Evolutionary conservation across 2,888 invertebrate genomes (phyloP).

Genomic region (Clistopyga incitator): DNA sequence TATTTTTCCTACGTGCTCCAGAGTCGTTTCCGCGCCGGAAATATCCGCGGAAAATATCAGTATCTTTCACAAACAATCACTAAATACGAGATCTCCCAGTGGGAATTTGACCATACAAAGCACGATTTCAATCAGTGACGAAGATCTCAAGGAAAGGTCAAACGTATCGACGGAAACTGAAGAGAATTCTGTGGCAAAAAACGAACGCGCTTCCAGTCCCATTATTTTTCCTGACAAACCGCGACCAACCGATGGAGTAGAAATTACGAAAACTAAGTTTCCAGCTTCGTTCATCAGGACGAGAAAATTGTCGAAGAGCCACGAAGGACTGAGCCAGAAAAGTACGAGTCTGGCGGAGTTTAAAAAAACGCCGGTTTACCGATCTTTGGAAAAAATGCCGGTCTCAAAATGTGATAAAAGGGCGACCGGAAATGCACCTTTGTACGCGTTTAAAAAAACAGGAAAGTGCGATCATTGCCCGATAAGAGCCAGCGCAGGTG

Average conservation of each 20-base stretch:
- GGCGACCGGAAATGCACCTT: not conserved
- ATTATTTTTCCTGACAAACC: slow-evolving; percentile 51
- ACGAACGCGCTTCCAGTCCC: slow-evolving; percentile 64
- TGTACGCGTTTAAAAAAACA: slow-evolving; percentile 17
- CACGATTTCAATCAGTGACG: slow-evolving; percentile 73
- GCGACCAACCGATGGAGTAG: not conserved
- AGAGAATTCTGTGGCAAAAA: slow-evolving; percentile 37
- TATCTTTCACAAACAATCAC: slow-evolving; percentile 68
- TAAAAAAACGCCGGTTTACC: slow-evolving; percentile 62
- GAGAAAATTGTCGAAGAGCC: slow-evolving; percentile 72
- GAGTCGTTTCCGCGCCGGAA: slow-evolving; percentile 78
- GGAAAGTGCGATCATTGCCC: slow-evolving; percentile 21
- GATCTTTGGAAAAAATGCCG: slow-evolving; percentile 71
- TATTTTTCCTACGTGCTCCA: slow-evolving; percentile 75
- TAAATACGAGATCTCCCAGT: slow-evolving; percentile 62
- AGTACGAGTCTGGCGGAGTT: slow-evolving; percentile 48
- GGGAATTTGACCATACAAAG: slow-evolving; percentile 72
- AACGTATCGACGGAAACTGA: not conserved
- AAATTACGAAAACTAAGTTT: slow-evolving; percentile 70
- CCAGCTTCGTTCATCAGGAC: slow-evolving; percentile 74
- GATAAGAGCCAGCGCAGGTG: slow-evolving; percentile 20
- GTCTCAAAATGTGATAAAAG: slow-evolving; percentile 21
- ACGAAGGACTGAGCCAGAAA: slow-evolving; percentile 68
- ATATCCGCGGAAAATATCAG: slow-evolving; percentile 72
- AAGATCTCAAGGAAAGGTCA: slow-evolving; percentile 55